Conservation (phyloP, 1,140 invertebrate genomes). For the Holotrichia oblita region DNA sequence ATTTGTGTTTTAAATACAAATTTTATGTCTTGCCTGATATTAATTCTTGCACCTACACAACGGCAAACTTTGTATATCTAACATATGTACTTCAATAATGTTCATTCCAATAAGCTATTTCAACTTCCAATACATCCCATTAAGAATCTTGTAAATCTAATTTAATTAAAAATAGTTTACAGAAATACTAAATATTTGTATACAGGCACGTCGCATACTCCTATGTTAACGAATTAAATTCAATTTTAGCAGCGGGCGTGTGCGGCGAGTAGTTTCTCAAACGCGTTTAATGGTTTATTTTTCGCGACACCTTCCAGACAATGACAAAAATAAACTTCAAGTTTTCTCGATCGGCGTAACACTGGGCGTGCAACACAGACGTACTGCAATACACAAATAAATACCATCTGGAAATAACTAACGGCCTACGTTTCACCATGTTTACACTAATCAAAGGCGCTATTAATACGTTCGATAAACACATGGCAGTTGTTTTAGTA, state of each 20-base stretch:
- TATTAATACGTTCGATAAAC: slow-evolving; percentile 8
- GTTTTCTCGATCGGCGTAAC: neutral
- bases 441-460: slow-evolving; percentile 16
- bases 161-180: neutral
- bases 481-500: neutral
- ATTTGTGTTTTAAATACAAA: no score
- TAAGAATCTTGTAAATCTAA: neutral
- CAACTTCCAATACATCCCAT: neutral
- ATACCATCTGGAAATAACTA: slow-evolving; percentile 5
- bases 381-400: slow-evolving; percentile 1
- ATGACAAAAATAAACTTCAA: slow-evolving; percentile 14
- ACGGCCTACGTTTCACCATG: slow-evolving; percentile 9
- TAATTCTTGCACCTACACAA: no score
- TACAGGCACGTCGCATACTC: neutral
- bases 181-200: neutral
- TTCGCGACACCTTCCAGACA: slow-evolving; percentile 19
- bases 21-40: no score
- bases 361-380: neutral
- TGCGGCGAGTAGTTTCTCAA: neutral
- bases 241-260: neutral
- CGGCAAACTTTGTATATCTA: no score
- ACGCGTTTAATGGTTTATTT: neutral
- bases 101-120: neutral
- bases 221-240: neutral
- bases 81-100: no score